phyloP scores from a whole-genome alignment of 2,888 invertebrate species.

The Corythucha ciliata region DNA sequence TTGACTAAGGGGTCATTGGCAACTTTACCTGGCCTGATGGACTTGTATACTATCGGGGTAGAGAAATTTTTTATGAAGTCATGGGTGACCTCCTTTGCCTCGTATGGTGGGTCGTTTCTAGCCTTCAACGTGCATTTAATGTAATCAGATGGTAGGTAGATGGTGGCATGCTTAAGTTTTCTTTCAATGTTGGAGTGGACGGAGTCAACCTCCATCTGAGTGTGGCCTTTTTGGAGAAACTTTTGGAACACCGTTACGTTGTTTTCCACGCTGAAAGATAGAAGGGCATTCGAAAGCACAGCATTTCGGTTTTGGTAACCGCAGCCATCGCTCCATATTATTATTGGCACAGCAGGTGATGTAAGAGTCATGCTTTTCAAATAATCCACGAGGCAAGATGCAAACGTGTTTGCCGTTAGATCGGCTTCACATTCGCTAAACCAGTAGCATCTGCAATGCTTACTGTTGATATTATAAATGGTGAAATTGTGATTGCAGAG shows the following conservation, averaged over 20 bases:
- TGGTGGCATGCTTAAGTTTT: background rate
- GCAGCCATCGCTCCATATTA: background rate
- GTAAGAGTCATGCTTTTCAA: no score
- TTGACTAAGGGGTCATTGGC: background rate
- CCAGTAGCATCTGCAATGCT: slow-evolving; percentile 3
- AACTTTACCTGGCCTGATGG: background rate
- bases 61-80: background rate
- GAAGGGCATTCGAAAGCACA: background rate
- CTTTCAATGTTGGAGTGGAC: background rate
- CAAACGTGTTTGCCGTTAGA: background rate
- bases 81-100: no score
- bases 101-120: no score
- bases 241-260: background rate
- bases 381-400: background rate
- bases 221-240: no score
- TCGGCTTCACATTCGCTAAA: background rate
- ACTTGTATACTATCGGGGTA: background rate
- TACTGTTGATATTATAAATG: background rate
- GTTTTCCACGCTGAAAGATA: background rate
- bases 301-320: slow-evolving; percentile 13
- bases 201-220: no score
- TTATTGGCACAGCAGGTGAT: background rate
- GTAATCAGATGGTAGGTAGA: background rate
- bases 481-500: slow-evolving; percentile 8
- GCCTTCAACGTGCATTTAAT: background rate